Evolutionary conservation across 2,888 invertebrate species (phyloP), one percentile per base, ranked within the genome.

Genomic region (Drosophila mayaguana): DNA sequence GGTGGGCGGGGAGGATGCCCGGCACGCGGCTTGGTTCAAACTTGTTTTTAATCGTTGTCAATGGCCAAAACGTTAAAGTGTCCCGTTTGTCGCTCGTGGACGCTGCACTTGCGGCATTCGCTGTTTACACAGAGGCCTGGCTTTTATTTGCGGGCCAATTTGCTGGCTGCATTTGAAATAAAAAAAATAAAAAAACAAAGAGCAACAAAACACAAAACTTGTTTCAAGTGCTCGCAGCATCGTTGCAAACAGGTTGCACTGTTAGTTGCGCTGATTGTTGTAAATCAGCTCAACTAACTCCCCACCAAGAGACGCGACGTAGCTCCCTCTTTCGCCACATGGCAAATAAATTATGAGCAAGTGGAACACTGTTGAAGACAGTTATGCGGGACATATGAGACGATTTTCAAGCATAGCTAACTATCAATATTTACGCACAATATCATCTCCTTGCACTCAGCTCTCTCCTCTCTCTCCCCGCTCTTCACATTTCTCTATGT

Each of bases 51-150:
- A 86, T 86, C 90, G 86, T 83, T 86, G 86, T 90, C 86, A 86
- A 86, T 86, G 82, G 84, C 89, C 86, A 85, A 85, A 89, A 90
- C 90, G 86, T 83, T 83, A 81, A 86, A 86, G 89, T 88, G 89
- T 87, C 87, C 89, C 89, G 89, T 90, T 90, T 59, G 72, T 38
- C 63, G 64, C 53, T 25, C 38, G 50, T 62, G 61, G 72, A 53
- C 42, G 69, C 63, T 59, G 81, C 74, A 69, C 77, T 71, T 72
- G 57, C 34, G 53, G 72, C 42, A 63, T 59, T 45, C 9, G 55
- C 61, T 32, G 45, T 32, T 50, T 50, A 50, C n/a, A 28, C 38
- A 6, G 43, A 28, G 40, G 46, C 38, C 32, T 22, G 64, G 68
- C 46, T 48, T 25, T 48, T 48, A 48, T 48, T 48, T 25, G 46